A percentile compares a stretch with the other conserved stretches of the same genome.
Evolutionary conservation across 2,888 invertebrate genomes (phyloP).

Genomic region (Cheiracanthium punctorium): DNA sequence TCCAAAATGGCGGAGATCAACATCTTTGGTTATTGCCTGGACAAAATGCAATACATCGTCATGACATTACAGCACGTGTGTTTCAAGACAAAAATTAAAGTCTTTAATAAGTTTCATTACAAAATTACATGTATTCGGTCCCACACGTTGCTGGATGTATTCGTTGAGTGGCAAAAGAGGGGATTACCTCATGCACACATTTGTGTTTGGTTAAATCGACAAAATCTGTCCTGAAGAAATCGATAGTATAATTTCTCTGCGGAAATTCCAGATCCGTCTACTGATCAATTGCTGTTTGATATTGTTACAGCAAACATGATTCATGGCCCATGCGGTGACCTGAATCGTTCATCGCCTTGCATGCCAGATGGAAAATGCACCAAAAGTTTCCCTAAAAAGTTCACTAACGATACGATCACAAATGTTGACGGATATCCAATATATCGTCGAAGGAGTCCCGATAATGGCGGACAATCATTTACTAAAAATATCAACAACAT

Average conservation of each 20-base stretch:
- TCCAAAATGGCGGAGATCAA: too few relatives aligned
- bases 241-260: too few relatives aligned
- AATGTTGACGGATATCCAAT: conserved; percentile 39
- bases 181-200: too few relatives aligned
- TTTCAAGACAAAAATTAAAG: conserved; percentile 32
- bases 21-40: too few relatives aligned
- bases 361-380: conserved; percentile 41
- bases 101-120: conserved; percentile 24
- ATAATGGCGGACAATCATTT: conserved; percentile 34
- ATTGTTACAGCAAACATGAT: conserved; percentile 14
- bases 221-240: too few relatives aligned
- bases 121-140: conserved; percentile 20
- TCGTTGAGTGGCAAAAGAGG: too few relatives aligned
- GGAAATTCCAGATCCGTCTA: not conserved
- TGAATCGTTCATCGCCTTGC: conserved; percentile 25
- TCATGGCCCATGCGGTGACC: conserved; percentile 26
- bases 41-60: too few relatives aligned
- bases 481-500: conserved; percentile 11
- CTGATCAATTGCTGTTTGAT: not conserved
- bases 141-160: conserved; percentile 11
- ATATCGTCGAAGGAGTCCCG: conserved; percentile 37
- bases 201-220: too few relatives aligned
- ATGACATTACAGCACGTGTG: too few relatives aligned
- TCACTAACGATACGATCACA: conserved; percentile 24
- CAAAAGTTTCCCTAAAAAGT: conserved; percentile 24